Evolutionary conservation across 2,113 vertebrate genomes (phyloP).

Genomic region (Jacana jacana): DNA sequence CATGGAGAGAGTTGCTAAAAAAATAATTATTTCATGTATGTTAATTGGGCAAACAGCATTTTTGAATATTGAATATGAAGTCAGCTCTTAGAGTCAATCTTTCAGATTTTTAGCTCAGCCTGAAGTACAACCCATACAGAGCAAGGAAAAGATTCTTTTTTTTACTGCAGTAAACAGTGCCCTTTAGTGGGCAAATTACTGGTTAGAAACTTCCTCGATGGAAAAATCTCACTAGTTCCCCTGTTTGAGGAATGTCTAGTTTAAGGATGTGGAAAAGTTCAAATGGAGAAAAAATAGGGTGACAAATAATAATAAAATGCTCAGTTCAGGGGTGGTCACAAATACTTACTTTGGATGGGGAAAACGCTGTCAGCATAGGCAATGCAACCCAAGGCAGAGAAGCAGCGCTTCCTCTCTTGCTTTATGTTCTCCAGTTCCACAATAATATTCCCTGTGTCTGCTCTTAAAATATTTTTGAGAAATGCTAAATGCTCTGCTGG

Average conservation of each 20-base stretch:
- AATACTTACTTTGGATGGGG: background rate
- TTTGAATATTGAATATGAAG: background rate
- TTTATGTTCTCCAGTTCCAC: background rate
- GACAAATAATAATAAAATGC: background rate
- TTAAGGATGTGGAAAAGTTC: background rate
- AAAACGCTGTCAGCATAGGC: background rate
- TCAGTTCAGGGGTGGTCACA: background rate
- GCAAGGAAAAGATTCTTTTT: background rate
- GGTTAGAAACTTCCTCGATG: background rate
- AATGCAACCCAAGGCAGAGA: background rate
- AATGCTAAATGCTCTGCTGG: background rate
- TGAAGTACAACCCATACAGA: background rate
- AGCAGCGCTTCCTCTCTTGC: background rate
- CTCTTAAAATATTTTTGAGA: background rate
- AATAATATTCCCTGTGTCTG: background rate
- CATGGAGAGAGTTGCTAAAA: background rate
- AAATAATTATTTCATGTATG: background rate
- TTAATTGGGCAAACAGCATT: background rate
- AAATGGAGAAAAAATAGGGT: background rate
- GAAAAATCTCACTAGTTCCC: background rate
- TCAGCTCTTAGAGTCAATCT: background rate
- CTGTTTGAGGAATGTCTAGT: background rate
- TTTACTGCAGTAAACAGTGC: conserved; percentile 4
- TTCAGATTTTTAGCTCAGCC: background rate
- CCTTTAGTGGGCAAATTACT: conserved; percentile 1